Conservation (phyloP, 2,888 invertebrate species). For the Eumerus sabulonum region DNA sequence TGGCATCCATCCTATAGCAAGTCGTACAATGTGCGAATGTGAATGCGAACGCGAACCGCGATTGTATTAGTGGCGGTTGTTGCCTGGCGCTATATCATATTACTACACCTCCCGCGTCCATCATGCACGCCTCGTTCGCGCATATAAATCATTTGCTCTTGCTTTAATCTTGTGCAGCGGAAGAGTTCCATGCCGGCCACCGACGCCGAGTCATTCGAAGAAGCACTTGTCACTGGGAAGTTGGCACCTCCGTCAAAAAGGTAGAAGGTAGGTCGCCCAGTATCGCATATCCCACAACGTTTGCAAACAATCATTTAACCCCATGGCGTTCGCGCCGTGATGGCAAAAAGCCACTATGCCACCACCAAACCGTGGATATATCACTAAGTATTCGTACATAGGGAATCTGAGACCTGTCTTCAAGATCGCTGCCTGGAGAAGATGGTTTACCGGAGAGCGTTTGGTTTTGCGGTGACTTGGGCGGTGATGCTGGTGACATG, state of each 20-base stretch:
- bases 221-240: slow-evolving; percentile 64
- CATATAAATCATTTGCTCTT: slow-evolving; percentile 43
- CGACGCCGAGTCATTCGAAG: slow-evolving; percentile 2
- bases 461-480: slow-evolving; percentile 59
- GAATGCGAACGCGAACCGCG: not conserved
- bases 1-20: slow-evolving; percentile 52
- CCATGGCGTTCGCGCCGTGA: slow-evolving; percentile 5
- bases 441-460: slow-evolving; percentile 37
- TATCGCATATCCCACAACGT: slow-evolving; percentile 62
- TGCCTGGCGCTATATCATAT: slow-evolving; percentile 64
- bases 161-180: slow-evolving; percentile 34
- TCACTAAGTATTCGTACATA: slow-evolving; percentile 35
- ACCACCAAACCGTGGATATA: slow-evolving; percentile 39
- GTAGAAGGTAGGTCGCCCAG: slow-evolving; percentile 56
- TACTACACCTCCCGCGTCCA: slow-evolving; percentile 20
- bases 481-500: slow-evolving; percentile 47
- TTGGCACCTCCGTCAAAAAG: slow-evolving; percentile 54
- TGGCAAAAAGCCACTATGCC: slow-evolving; percentile 42
- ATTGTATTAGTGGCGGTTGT: slow-evolving; percentile 3
- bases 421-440: slow-evolving; percentile 50
- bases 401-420: slow-evolving; percentile 61
- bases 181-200: slow-evolving; percentile 37
- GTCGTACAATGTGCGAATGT: slow-evolving; percentile 8
- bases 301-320: slow-evolving; percentile 63
- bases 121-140: slow-evolving; percentile 1